Evolutionary conservation across 2,888 invertebrate genomes (phyloP).

Genomic region (Drosophila pseudotalamancana): DNA sequence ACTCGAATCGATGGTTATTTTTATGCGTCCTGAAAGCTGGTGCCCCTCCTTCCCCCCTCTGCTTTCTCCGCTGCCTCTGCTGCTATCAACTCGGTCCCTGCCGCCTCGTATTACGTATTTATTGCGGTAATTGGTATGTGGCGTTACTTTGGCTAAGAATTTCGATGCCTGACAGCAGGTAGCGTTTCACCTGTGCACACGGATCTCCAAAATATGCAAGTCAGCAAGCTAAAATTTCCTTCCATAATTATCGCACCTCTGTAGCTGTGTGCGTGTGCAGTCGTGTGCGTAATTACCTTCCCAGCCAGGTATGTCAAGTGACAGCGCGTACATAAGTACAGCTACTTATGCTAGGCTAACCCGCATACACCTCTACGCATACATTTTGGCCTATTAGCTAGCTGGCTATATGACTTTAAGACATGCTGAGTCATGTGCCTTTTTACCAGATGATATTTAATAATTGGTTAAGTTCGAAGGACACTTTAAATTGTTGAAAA

Average conservation of each 20-base stretch:
- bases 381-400: constrained; percentile 1
- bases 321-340: constrained; percentile 30
- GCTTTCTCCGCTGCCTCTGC: neutral
- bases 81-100: neutral
- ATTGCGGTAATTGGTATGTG: constrained; percentile 37
- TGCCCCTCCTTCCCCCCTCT: neutral
- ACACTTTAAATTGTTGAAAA: too few species aligned
- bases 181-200: neutral
- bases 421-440: too few species aligned
- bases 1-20: constrained; percentile 67
- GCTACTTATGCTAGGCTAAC: constrained; percentile 30
- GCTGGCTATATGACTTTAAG: neutral
- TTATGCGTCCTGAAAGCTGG: constrained; percentile 21
- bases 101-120: constrained; percentile 40
- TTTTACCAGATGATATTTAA: too few species aligned
- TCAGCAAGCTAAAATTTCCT: constrained; percentile 10
- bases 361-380: constrained; percentile 15
- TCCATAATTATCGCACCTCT: constrained; percentile 31
- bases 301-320: constrained; percentile 51
- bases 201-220: constrained; percentile 15
- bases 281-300: constrained; percentile 42
- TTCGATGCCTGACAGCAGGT: constrained; percentile 23
- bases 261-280: neutral
- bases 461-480: too few species aligned
- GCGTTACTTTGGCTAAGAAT: constrained; percentile 30